phyloP scores from a whole-genome alignment of 2,113 vertebrate species.

The Fukomys damarensis region DNA sequence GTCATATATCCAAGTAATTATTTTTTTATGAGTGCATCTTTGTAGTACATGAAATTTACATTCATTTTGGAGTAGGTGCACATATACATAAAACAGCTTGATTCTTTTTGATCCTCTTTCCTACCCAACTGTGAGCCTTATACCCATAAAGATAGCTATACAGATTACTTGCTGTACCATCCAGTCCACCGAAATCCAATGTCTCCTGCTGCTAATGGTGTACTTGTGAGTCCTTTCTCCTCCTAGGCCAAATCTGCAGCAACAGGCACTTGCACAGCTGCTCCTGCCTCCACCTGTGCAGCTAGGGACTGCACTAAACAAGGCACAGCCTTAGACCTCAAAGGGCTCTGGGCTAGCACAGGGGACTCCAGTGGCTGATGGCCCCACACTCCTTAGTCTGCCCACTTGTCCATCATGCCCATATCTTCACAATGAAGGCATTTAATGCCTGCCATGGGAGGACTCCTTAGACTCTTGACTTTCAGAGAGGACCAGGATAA shows the following conservation, averaged over 20 bases:
- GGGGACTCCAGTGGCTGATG: not conserved
- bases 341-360: not conserved
- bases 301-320: not conserved
- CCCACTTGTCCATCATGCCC: not conserved
- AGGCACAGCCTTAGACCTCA: not conserved
- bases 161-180: not conserved
- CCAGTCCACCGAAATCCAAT: not conserved
- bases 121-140: not conserved
- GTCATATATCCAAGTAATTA: not conserved
- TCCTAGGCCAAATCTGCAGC: not conserved
- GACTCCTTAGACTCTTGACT: not conserved
- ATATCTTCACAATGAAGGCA: not conserved
- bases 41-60: not conserved
- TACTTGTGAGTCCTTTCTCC: not conserved
- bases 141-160: not conserved
- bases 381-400: not conserved
- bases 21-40: not conserved
- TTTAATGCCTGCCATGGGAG: not conserved
- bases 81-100: not conserved
- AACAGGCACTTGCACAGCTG: not conserved
- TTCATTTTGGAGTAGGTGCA: not conserved
- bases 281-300: not conserved
- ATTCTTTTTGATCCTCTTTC: not conserved
- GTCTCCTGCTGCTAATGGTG: not conserved
- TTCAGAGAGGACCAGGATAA: not conserved